A percentile compares a stretch with the other conserved stretches of the same genome.
phyloP scores from a whole-genome alignment of 2,113 vertebrate genomes.

The Tychaedon coryphoeus region DNA sequence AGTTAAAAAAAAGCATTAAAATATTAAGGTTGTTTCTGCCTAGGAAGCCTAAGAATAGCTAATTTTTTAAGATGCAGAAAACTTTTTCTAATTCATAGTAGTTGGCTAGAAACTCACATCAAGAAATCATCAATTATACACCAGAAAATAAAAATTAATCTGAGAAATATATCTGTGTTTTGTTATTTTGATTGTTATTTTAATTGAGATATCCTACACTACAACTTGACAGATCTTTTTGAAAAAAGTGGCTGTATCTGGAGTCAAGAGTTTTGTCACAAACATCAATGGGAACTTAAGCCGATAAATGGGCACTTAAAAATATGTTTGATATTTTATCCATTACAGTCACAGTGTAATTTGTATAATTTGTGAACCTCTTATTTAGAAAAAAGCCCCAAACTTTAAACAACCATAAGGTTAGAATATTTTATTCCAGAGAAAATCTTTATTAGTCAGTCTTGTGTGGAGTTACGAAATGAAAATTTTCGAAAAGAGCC shows the following conservation, averaged over 20 bases:
- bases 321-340: not conserved
- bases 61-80: conserved; percentile 62
- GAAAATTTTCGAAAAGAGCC: not conserved
- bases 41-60: conserved; percentile 22
- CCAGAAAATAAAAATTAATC: conserved; percentile 41
- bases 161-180: not conserved
- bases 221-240: not conserved
- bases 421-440: not conserved
- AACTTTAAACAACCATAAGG: not conserved
- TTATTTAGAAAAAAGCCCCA: not conserved
- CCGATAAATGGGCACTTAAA: not conserved
- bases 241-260: not conserved
- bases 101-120: conserved; percentile 15
- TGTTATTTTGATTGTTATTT: conserved; percentile 3
- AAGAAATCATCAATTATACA: not conserved
- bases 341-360: not conserved
- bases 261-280: not conserved
- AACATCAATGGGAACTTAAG: not conserved
- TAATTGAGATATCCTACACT: not conserved
- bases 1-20: not conserved
- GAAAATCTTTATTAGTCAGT: not conserved
- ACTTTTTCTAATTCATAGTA: conserved; percentile 54
- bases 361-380: not conserved
- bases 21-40: not conserved
- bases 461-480: not conserved